Evolutionary conservation across 1,140 invertebrate genomes (phyloP), one percentile per base, ranked within the genome.

Genomic region (Achroia grisella): DNA sequence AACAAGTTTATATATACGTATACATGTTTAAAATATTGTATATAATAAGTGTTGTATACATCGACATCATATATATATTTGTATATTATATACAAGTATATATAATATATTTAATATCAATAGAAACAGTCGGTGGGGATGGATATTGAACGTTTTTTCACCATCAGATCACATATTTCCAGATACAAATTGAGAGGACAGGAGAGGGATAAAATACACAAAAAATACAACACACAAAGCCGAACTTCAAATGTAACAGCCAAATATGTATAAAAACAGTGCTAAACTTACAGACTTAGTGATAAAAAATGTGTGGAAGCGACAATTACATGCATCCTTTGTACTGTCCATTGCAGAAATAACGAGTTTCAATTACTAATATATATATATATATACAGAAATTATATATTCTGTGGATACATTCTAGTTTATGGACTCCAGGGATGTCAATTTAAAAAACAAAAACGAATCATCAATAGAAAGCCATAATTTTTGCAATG

Each of bases 181-280:
- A n/a, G n/a, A n/a, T n/a, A n/a, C n/a, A n/a, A 33, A 44, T 30
- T 42, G 29, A 48, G 39, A 48, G 37, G 37, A 46, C 47, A 14
- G 29, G 28, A 39, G 10, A 11, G 10, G 4, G 33, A 35, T n/a
- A 11, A n/a, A n/a, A n/a, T n/a, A 32, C 10, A 41, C 4, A 35
- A 9, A 33, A 27, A 29, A 47, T 39, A 43, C 46, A 39, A 47
- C 51, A 53, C 32, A 49, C 28, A 52, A 41, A 52, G 32, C 39
- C n/a, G n/a, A 41, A 55, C 58, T 48, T 53, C 52, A 55, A 54
- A 67, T 45, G 69, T 66, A 76, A 77, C 73, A 77, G 70, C 71
- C 56, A 78, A 71, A 64, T 57, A 67, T 43, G 59, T 48, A 35
- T 58, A 51, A 57, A 43, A 72, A 62, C 51, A 56, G 45, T 46